Conservation (phyloP, 1,140 invertebrate genomes). For the Zaprionus davidi region DNA sequence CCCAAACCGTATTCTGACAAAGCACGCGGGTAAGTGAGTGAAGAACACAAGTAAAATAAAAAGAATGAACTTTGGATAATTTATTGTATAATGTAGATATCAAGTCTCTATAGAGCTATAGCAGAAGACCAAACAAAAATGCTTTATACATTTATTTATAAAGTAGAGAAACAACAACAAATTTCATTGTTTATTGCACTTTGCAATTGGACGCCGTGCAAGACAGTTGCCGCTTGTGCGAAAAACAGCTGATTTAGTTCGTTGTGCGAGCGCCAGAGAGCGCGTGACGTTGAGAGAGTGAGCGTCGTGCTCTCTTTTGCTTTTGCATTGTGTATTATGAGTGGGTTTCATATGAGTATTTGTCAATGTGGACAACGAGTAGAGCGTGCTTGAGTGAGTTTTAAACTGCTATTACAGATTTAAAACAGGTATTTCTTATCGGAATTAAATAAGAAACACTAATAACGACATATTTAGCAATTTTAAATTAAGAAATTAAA, state of each 20-base stretch:
- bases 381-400: neutral
- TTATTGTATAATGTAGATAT: neutral
- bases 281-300: neutral
- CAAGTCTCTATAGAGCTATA: neutral
- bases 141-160: no score
- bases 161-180: neutral
- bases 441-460: neutral
- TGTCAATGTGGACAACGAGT: neutral
- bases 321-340: neutral
- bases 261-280: neutral
- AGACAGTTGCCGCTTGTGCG: neutral
- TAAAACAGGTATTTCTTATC: neutral
- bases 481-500: neutral
- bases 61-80: neutral
- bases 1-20: neutral
- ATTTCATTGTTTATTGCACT: neutral
- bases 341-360: neutral
- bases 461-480: neutral
- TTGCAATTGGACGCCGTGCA: neutral
- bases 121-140: neutral
- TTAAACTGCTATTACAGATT: neutral
- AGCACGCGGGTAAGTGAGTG: conserved; percentile 17
- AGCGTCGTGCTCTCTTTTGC: neutral
- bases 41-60: neutral
- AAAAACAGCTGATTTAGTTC: neutral